phyloP scores from a whole-genome alignment of 2,113 vertebrate species.

The Erpornis zantholeuca region DNA sequence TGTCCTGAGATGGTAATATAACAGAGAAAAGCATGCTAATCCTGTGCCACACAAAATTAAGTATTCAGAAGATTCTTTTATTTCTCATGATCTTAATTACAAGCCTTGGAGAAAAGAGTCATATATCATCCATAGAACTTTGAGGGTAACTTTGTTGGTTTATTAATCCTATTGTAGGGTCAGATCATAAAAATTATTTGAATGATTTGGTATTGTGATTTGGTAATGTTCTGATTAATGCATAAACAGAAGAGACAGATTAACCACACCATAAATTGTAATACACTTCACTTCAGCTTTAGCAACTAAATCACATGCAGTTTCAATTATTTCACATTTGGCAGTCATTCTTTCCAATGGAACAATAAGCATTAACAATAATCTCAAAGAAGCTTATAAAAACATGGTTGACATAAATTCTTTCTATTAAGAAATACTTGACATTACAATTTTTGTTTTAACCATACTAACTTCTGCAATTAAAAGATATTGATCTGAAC shows the following conservation, averaged over 20 bases:
- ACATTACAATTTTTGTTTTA: background rate
- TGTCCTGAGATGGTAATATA: background rate
- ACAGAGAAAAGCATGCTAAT: background rate
- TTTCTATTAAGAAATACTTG: background rate
- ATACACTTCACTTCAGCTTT: background rate
- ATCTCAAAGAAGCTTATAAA: conserved; percentile 60
- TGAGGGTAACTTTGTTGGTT: background rate
- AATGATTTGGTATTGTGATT: conserved; percentile 49
- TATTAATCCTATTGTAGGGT: conserved; percentile 33
- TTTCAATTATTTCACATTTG: conserved; percentile 66
- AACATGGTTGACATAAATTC: conserved; percentile 46
- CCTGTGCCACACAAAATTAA: background rate
- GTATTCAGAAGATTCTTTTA: background rate
- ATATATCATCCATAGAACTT: background rate
- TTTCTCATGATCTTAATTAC: background rate
- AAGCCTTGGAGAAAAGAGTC: background rate
- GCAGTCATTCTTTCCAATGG: conserved; percentile 44
- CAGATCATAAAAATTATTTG: conserved; percentile 29
- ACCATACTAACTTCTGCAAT: background rate
- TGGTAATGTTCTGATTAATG: conserved; percentile 55
- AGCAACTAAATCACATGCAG: conserved; percentile 40
- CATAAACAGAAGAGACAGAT: conserved; percentile 56
- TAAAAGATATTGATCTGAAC: background rate
- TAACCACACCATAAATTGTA: conserved; percentile 26
- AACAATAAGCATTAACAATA: conserved; percentile 52